Evolutionary conservation across 2,113 vertebrate species (phyloP), one percentile per base, ranked within the genome.

Genomic region (Actenoides hombroni): DNA sequence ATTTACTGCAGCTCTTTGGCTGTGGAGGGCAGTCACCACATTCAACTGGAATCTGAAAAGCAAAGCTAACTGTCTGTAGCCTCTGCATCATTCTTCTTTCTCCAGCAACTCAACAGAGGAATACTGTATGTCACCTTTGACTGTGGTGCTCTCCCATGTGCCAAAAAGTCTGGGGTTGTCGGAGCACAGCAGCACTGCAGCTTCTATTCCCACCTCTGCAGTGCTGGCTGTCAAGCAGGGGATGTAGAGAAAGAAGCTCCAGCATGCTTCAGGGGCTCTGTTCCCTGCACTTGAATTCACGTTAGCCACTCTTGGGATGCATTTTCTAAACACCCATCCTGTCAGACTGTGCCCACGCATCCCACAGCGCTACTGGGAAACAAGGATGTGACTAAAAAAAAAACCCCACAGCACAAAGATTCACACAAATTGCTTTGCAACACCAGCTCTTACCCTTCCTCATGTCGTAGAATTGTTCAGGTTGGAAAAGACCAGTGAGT

Each of bases 11-110:
- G 33, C 16, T 48, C 6, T 69, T 35, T 29, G 29, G 26, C 35
- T 0, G 0, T 3, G 5, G 14, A 6, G 16, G 13, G 14, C 44
- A 71, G 23, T 46, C 2, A 0, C 61, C 57, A 82, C 23, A 57
- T 37, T 16, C 29, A 57, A 15, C 44, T 46, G 59, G 49, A 51
- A 51, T 26, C 12, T 51, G 13, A 79, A 63, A 73, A 65, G 48
- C 33, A 31, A 82, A 92, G 53, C 8, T 67, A 69, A 91, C 57
- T 82, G 64, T 64, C 71, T 73, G 35, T 26, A 68, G 40, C 26
- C 26, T 57, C 59, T 61, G 54, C 54, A 71, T 67, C 54, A n/a
- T 49, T 74, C 7, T 68, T 65, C 67, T 64, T 83, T 57, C 75
- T 67, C 67, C 65, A 69, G 67, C n/a, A 88, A 73, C 44, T 73